Evolutionary conservation across 64 coral and sea anemone species (phyloP).

Genomic region (Pocillopora damicornis): DNA sequence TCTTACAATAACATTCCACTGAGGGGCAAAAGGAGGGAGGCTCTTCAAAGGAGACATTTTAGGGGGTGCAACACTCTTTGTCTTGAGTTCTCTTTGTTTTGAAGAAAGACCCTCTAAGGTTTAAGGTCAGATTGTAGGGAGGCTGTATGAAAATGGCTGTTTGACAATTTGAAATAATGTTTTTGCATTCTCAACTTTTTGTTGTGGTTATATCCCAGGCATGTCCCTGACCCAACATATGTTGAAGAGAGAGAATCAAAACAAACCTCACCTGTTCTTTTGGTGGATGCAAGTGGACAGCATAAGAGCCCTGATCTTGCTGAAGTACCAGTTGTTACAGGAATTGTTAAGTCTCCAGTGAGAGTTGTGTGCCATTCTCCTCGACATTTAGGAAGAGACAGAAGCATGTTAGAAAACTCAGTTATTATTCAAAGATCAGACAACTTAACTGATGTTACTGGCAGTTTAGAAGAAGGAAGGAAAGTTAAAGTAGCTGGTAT

Average conservation of each 20-base stretch:
- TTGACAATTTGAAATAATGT: too few species aligned
- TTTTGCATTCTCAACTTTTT: neutral
- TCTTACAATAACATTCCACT: too few species aligned
- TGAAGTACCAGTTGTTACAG: constrained; percentile 82
- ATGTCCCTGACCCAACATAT: neutral
- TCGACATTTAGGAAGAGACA: constrained; percentile 19
- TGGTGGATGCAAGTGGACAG: constrained; percentile 64
- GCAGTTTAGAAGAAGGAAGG: constrained; percentile 42
- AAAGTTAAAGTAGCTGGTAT: constrained; percentile 66
- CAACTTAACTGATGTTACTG: constrained; percentile 4
- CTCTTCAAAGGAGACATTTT: too few species aligned
- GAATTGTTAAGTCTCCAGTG: constrained; percentile 65
- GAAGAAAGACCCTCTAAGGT: too few species aligned
- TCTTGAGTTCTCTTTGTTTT: too few species aligned
- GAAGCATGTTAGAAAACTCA: constrained; percentile 1
- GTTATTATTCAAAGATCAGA: constrained; percentile 20
- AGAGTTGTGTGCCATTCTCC: constrained; percentile 90
- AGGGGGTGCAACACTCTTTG: too few species aligned
- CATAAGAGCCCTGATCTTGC: constrained; percentile 60
- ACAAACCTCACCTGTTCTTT: constrained; percentile 57
- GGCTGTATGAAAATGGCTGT: too few species aligned
- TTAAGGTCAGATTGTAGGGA: too few species aligned
- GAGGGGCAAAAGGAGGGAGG: too few species aligned
- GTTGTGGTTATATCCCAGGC: neutral
- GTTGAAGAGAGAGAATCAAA: neutral